Conservation (phyloP, 2,888 invertebrate species). For the Athetis lepigone region DNA sequence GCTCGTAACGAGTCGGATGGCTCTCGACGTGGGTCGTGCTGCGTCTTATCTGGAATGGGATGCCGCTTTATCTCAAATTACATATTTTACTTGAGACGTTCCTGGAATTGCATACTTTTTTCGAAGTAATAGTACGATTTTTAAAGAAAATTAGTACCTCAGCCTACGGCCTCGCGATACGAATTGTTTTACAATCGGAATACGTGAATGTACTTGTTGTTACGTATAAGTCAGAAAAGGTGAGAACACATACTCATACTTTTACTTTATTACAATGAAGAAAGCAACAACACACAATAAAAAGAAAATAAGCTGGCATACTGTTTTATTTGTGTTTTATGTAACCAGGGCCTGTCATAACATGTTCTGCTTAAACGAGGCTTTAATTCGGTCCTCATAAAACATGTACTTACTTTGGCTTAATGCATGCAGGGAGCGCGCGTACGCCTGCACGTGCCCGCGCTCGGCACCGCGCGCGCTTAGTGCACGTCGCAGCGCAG, state of each 20-base stretch:
- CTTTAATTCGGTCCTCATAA: constrained; percentile 38
- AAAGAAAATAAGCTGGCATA: constrained; percentile 36
- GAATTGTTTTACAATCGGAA: constrained; percentile 3
- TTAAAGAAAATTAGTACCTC: constrained; percentile 65
- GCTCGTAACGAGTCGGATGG: constrained; percentile 89
- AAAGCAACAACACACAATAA: constrained; percentile 36
- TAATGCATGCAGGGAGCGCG: constrained; percentile 66
- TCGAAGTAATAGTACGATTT: constrained; percentile 73
- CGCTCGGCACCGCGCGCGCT: constrained; percentile 19
- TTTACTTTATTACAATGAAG: constrained; percentile 29
- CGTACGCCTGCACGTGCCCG: constrained; percentile 7
- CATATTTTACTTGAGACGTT: constrained; percentile 89
- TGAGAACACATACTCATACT: constrained; percentile 12
- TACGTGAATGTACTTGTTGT: constrained; percentile 3
- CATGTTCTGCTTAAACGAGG: constrained; percentile 16
- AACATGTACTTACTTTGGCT: constrained; percentile 42
- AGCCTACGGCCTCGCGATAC: constrained; percentile 6
- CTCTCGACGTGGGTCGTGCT: constrained; percentile 89
- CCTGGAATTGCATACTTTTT: constrained; percentile 81
- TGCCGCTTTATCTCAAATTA: constrained; percentile 90
- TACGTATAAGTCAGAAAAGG: not conserved
- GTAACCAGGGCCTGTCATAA: constrained; percentile 22
- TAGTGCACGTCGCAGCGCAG: constrained; percentile 43
- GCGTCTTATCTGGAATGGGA: constrained; percentile 89
- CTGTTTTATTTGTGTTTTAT: constrained; percentile 36